These are phyloP conservation scores for Calephelis nemesis DNA, from an alignment of 1,140 invertebrate species.

Conservation along the genomic window DNA sequence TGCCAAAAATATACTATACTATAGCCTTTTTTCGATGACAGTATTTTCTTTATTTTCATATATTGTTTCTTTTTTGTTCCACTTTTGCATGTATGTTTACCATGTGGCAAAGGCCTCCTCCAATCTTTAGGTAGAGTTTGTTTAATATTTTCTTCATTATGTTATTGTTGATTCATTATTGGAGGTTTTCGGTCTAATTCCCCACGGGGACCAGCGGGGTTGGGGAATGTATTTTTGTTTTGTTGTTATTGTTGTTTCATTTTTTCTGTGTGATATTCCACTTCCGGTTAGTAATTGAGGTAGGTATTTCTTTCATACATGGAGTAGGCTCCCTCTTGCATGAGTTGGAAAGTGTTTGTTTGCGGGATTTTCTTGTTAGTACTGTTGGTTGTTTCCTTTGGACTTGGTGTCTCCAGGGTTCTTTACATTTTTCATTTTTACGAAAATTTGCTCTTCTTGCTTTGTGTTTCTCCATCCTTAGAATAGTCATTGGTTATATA, in stretches of 20 bases:
- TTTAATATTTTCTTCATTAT: neutral
- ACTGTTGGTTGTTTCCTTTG: neutral
- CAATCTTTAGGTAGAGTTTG: neutral
- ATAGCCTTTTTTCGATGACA: too few relatives aligned
- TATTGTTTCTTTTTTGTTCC: too few relatives aligned
- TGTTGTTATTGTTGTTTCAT: slow-evolving; percentile 18
- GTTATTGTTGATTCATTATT: slow-evolving; percentile 22
- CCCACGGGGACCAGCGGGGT: neutral
- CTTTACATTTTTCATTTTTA: neutral
- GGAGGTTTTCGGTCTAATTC: slow-evolving; percentile 28
- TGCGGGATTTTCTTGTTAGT: neutral
- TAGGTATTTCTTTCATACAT: slow-evolving; percentile 8
- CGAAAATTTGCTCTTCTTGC: neutral
- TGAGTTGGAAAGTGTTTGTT: slow-evolving; percentile 1
- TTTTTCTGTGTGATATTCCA: slow-evolving; percentile 18
- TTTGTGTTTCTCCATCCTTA: neutral
- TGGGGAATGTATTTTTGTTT: slow-evolving; percentile 23
- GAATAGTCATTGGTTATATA: slow-evolving; percentile 3
- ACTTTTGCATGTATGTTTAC: too few relatives aligned
- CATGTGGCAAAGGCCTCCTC: too few relatives aligned
- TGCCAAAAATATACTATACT: too few relatives aligned
- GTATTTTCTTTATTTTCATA: too few relatives aligned
- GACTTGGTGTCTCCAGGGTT: slow-evolving; percentile 5
- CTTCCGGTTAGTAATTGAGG: slow-evolving; percentile 8
- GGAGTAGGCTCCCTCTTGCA: neutral